Evolutionary conservation across 35 echinoderm and acorn worm genomes (phyloP), one percentile per base, ranked within the genome.

Genomic region (Lytechinus pictus): DNA sequence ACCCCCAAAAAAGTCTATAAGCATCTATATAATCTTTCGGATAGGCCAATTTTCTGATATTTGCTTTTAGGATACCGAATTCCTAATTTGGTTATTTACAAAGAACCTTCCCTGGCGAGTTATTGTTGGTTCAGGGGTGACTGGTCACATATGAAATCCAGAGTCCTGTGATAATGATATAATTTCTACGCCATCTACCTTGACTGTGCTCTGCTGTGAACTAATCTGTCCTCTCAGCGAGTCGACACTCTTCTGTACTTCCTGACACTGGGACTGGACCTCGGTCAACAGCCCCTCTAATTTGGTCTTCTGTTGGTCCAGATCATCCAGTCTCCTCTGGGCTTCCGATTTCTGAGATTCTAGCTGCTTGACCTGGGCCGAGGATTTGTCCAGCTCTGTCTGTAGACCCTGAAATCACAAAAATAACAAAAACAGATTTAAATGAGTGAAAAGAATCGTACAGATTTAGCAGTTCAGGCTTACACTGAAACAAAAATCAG

Each of bases 281-380:
- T 99, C 97, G 1, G 95, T 54, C 54, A 99, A 60, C 61, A 97
- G 94, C 86, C 94, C 96, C 53, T 99, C 98, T 95, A 98, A 91
- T 95, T 97, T 98, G 21, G 92, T 86, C 61, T 97, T 98, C 92
- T 98, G 98, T 89, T 98, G 95, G 60, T 99, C 98, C 52, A 99
- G 55, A 33, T 99, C 98, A 57, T 98, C 95, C 13, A 99, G 95
- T 90, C 97, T 99, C 94, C 95, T 97, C 86, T 99, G 96, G 12
- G 98, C 98, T 51, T 99, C 98, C 56, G 96, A 92, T 86, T 97
- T 97, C 89, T 99, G 97, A 12, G 95, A 95, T 86, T 98, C 97
- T 28, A 99, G 95, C 87, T 99, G 97, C 91, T 93, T 95, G n/a
- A 96, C 94, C 60, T 99, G 98, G 14, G 95, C 61, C 21, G 94